Evolutionary conservation across 2,113 vertebrate species (phyloP).

Genomic region (Leptosomus discolor): DNA sequence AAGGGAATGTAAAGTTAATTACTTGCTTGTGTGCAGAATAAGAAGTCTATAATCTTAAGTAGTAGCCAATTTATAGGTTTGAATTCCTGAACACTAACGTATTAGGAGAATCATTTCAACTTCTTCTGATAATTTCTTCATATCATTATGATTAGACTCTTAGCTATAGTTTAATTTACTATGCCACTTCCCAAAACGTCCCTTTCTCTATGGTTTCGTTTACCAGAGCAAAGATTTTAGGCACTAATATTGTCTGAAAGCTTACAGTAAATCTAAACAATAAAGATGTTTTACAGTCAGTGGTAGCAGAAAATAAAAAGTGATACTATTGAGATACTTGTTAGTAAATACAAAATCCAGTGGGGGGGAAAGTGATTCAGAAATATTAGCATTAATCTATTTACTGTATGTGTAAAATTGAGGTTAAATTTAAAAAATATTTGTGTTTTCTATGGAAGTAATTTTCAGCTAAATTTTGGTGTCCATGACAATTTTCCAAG

Average conservation of each 20-base stretch:
- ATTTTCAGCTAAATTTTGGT: not conserved
- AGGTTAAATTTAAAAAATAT: not conserved
- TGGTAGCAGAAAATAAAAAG: not conserved
- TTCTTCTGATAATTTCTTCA: constrained; percentile 29
- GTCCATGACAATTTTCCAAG: not conserved
- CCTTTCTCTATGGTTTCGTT: constrained; percentile 61
- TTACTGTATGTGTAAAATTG: not conserved
- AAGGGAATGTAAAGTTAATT: not conserved
- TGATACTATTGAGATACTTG: not conserved
- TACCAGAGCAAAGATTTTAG: constrained; percentile 46
- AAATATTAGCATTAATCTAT: not conserved
- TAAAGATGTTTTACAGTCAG: constrained; percentile 61
- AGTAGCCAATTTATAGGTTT: not conserved
- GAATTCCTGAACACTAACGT: constrained; percentile 1
- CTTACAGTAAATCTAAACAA: constrained; percentile 69
- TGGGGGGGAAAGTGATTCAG: not conserved
- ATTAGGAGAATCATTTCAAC: not conserved
- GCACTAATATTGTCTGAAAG: constrained; percentile 41
- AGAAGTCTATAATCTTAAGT: constrained; percentile 22
- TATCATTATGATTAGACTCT: constrained; percentile 28
- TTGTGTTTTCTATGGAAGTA: not conserved
- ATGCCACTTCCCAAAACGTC: constrained; percentile 57
- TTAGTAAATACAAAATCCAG: not conserved
- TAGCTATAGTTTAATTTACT: constrained; percentile 47
- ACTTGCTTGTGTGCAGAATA: not conserved